phyloP scores from a whole-genome alignment of 2,888 invertebrate species.

The Cheilosia urbana region DNA sequence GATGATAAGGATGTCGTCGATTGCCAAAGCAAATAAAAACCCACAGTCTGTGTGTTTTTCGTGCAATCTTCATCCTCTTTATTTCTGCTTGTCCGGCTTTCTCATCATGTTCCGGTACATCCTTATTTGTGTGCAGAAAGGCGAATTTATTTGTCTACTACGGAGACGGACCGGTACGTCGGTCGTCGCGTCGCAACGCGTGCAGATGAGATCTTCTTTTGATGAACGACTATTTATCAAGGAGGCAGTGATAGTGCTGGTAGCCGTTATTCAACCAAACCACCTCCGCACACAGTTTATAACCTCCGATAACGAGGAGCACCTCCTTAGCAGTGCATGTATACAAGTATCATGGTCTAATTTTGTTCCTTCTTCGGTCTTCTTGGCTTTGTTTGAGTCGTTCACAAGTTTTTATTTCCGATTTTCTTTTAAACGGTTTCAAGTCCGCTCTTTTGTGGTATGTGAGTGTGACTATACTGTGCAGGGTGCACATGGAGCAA shows the following conservation, averaged over 20 bases:
- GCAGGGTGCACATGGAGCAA: constrained; percentile 33
- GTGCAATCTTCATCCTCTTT: constrained; percentile 54
- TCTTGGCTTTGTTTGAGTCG: constrained; percentile 31
- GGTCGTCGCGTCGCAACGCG: background rate
- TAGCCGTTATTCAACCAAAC: constrained; percentile 28
- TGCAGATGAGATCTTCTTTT: constrained; percentile 48
- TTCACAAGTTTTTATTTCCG: constrained; percentile 66
- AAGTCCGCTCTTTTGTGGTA: constrained; percentile 52
- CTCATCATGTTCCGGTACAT: constrained; percentile 32
- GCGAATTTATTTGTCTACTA: constrained; percentile 49
- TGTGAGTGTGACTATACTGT: background rate
- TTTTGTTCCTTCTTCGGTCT: constrained; percentile 5
- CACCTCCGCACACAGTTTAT: constrained; percentile 46
- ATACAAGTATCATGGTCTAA: constrained; percentile 25
- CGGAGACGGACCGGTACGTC: constrained; percentile 8
- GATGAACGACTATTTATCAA: constrained; percentile 64
- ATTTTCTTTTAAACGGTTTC: constrained; percentile 62
- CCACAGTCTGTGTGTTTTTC: constrained; percentile 51
- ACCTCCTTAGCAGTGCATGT: constrained; percentile 36
- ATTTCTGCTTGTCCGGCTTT: constrained; percentile 45
- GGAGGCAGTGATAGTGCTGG: constrained; percentile 50
- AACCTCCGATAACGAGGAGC: constrained; percentile 46
- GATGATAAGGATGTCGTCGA: constrained; percentile 34
- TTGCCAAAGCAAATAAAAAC: constrained; percentile 55
- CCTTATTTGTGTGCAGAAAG: constrained; percentile 35